These are phyloP conservation scores for Phengaris alcon DNA, from an alignment of 2,888 invertebrate genomes.

Conservation along the genomic window DNA sequence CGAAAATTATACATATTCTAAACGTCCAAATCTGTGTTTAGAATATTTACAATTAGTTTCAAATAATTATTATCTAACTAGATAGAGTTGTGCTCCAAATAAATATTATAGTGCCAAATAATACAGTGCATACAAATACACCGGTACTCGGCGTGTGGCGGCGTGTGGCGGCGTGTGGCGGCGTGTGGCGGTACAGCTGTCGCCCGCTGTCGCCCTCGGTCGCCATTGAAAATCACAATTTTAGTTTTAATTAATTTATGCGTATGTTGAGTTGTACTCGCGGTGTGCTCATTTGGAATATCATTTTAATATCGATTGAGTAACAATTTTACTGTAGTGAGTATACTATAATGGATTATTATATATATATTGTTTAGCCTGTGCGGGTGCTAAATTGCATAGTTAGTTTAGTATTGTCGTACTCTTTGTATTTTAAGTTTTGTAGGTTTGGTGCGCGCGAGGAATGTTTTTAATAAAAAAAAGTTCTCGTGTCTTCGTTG, in stretches of 20 bases:
- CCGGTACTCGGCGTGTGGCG: too few relatives aligned
- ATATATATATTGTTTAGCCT: conserved; percentile 52
- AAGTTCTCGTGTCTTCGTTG: conserved; percentile 39
- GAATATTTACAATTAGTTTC: conserved; percentile 47
- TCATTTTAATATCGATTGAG: conserved; percentile 51
- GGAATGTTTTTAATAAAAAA: conserved; percentile 34
- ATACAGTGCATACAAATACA: conserved; percentile 14
- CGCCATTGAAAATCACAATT: conserved; percentile 64
- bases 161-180: too few relatives aligned
- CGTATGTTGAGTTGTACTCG: conserved; percentile 44
- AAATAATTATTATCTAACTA: conserved; percentile 53
- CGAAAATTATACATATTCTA: conserved; percentile 47
- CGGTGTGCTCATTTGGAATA: conserved; percentile 59
- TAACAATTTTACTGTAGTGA: conserved; percentile 43
- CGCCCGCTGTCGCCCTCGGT: too few relatives aligned
- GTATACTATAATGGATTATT: conserved; percentile 41
- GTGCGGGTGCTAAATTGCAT: conserved; percentile 72
- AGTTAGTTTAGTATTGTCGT: conserved; percentile 53
- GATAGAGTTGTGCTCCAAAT: conserved; percentile 73
- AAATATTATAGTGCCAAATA: conserved; percentile 72
- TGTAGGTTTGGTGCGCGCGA: conserved; percentile 45
- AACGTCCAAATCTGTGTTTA: conserved; percentile 43
- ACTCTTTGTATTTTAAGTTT: conserved; percentile 55
- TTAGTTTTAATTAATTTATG: conserved; percentile 50
- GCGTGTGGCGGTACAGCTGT: conserved; percentile 50